Base-by-base conservation (phyloP, 2,797 vertebrate genomes). In the Arctocebus calabarensis region DNA sequence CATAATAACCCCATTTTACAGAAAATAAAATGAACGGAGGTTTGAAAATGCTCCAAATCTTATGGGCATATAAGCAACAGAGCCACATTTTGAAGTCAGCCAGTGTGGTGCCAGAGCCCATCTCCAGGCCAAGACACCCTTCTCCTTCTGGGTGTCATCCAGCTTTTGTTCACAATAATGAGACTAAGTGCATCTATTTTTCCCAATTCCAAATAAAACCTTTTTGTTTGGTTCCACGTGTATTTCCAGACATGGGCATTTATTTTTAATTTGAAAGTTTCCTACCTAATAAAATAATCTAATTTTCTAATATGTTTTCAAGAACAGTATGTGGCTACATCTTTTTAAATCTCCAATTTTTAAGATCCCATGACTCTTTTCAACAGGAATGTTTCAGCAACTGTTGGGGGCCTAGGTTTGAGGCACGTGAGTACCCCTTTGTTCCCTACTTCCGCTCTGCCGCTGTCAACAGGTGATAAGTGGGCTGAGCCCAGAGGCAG, bases 251-350 rank as follows among this genome's bases (percentile, higher is more conserved):
- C 14, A 84, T 78, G 29, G 57, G 59, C 23, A 52, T 94, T 95
- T 88, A 73, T 86, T 96, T 95, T 95, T 68, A 52, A 94, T 85
- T 91, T 83, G 85, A 61, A 92, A 81, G 40, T 90, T 95, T 94
- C 75, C 71, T 94, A 74, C 43, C 78, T 85, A 92, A 85, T 94
- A 57, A 95, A 96, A 88, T 62, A 79, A 88, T 83, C 61, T 82
- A 14, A 64, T 92, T 96, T 96, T 55, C 59, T 84, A 86, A 34
- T 73, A 61, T 19, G 13, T 86, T 92, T 96, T 93, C 43, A 88
- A 95, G 84, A 57, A 37, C 19, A 88, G 45, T 43, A 40, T 25
- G 0, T 86, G 29, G 34, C 22, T 81, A 20, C 16, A 77, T 79
- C 52, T 90, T 93, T 94, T 93, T 32, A 84, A 89, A 85, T 32